These are phyloP conservation scores for Papilio gigon DNA, from an alignment of 2,888 invertebrate genomes.

Conservation along the genomic window DNA sequence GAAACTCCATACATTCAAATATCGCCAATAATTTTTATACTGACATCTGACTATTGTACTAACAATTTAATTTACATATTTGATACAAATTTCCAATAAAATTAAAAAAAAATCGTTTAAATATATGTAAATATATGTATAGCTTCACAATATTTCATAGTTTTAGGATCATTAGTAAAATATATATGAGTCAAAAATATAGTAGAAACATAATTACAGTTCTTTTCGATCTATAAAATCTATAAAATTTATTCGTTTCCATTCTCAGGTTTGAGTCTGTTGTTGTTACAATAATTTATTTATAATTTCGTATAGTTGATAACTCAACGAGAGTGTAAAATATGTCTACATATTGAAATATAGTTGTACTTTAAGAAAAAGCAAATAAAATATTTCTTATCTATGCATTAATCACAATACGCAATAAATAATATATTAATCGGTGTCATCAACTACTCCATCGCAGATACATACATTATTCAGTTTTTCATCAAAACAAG, in stretches of 20 bases:
- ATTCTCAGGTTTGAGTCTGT: slow-evolving; percentile 6
- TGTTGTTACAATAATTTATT: slow-evolving; percentile 31
- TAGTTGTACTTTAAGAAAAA: slow-evolving; percentile 44
- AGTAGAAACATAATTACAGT: not conserved
- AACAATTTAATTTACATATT: not conserved
- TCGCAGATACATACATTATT: slow-evolving; percentile 59
- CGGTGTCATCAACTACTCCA: slow-evolving; percentile 54
- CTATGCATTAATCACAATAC: slow-evolving; percentile 48
- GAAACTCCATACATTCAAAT: slow-evolving; percentile 40
- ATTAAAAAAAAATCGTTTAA: too few species aligned
- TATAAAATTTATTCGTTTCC: slow-evolving; percentile 15
- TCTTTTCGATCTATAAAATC: not conserved
- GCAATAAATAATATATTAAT: slow-evolving; percentile 55
- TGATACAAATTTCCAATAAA: not conserved
- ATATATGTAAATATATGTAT: too few species aligned
- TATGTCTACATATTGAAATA: slow-evolving; percentile 37
- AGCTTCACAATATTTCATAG: too few species aligned
- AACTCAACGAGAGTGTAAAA: slow-evolving; percentile 35
- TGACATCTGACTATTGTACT: not conserved
- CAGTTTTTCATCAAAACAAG: slow-evolving; percentile 56
- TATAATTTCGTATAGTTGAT: slow-evolving; percentile 40
- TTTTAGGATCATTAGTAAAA: too few species aligned
- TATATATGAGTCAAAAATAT: not conserved
- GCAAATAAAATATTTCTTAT: slow-evolving; percentile 46
- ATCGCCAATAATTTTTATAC: slow-evolving; percentile 5